These are phyloP conservation scores for Serrognathus titanus DNA, from an alignment of 2,888 invertebrate genomes.

Conservation along the genomic window DNA sequence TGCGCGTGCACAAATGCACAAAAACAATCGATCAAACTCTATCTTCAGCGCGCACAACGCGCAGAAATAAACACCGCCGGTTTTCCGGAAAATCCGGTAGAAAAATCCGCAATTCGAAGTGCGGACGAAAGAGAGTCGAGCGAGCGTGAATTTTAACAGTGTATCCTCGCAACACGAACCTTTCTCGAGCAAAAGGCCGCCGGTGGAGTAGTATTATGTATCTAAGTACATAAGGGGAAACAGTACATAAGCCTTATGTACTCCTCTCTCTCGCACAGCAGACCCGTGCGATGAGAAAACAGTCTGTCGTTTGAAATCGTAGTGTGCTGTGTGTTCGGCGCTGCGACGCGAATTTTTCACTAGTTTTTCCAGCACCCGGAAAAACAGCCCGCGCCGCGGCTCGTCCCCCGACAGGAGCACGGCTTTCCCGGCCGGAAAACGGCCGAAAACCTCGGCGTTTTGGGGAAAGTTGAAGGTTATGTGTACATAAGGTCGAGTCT, in stretches of 20 bases:
- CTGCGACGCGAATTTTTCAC: constrained; percentile 4
- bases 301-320: constrained; percentile 20
- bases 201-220: constrained; percentile 35
- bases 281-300: constrained; percentile 40
- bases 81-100: no score
- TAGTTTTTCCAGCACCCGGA: neutral
- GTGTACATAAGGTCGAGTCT: constrained; percentile 11
- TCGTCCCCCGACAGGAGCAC: neutral
- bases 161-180: constrained; percentile 14
- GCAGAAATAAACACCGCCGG: no score
- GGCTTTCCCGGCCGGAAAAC: neutral
- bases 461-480: constrained; percentile 13
- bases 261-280: constrained; percentile 43
- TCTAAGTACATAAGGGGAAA: constrained; percentile 45
- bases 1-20: no score
- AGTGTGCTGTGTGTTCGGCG: constrained; percentile 11
- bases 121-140: no score
- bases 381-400: neutral
- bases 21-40: no score
- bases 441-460: constrained; percentile 3
- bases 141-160: constrained; percentile 16
- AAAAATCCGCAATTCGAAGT: no score
- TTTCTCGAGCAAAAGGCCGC: constrained; percentile 18
- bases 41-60: no score
- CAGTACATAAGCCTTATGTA: constrained; percentile 45